Evolutionary conservation across 1,140 invertebrate genomes (phyloP).

Genomic region (Dinoponera quadriceps): DNA sequence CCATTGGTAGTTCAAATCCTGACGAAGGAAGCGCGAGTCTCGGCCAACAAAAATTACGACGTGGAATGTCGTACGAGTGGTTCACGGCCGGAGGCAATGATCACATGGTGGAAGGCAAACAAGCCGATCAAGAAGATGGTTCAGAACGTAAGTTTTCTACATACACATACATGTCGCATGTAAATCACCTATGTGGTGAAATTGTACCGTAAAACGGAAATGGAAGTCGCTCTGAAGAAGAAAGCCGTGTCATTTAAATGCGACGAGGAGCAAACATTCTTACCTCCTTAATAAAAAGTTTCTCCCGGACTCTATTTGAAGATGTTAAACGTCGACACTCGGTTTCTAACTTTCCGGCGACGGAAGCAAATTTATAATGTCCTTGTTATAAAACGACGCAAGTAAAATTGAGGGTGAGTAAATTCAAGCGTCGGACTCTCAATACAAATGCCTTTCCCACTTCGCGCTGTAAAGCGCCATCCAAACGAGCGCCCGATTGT

Average conservation of each 20-base stretch:
- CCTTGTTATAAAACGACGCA: constrained; percentile 24
- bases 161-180: neutral
- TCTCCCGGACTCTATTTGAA: constrained; percentile 5
- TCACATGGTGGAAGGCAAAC: constrained; percentile 94
- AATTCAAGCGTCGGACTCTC: neutral
- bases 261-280: constrained; percentile 3
- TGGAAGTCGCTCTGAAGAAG: constrained; percentile 13
- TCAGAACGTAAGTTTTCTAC: constrained; percentile 90
- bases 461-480: neutral
- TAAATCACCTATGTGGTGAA: neutral
- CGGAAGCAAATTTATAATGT: constrained; percentile 37
- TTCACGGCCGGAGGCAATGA: constrained; percentile 92
- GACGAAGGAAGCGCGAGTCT: constrained; percentile 91
- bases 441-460: neutral
- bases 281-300: constrained; percentile 21
- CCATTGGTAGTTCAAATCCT: constrained; percentile 92
- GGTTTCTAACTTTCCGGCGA: constrained; percentile 13
- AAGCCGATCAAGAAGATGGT: constrained; percentile 91
- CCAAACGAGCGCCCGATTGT: neutral
- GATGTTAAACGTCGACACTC: constrained; percentile 30
- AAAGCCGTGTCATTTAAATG: neutral
- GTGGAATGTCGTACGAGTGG: constrained; percentile 93
- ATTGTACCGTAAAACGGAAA: neutral
- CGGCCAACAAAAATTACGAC: constrained; percentile 92
- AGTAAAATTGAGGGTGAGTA: constrained; percentile 4